Conservation (phyloP, 2,797 vertebrate species). For the Rhodeus uyekii region DNA sequence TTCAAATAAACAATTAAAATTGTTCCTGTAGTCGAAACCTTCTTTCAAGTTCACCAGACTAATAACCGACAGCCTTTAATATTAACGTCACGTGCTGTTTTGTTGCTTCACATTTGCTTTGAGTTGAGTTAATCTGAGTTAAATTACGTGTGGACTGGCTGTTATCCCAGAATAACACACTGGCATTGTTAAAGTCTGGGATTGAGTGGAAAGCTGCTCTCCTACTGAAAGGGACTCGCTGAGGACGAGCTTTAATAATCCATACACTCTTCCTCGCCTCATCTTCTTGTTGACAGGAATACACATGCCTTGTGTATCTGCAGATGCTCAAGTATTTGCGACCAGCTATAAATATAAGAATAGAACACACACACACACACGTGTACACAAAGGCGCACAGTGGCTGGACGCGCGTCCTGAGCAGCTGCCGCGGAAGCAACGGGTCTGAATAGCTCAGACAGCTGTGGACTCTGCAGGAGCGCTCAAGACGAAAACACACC, state of each 20-base stretch:
- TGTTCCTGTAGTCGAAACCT: background rate
- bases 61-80: background rate
- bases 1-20: background rate
- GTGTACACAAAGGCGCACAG: constrained; percentile 18
- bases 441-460: constrained; percentile 69
- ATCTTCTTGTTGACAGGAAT: constrained; percentile 59
- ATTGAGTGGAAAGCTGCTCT: constrained; percentile 4
- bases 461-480: constrained; percentile 70
- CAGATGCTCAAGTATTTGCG: constrained; percentile 23
- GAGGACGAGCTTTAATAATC: background rate
- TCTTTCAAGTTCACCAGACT: background rate
- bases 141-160: constrained; percentile 4
- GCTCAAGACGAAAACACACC: background rate
- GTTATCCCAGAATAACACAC: background rate
- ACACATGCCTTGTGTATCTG: constrained; percentile 24
- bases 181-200: background rate
- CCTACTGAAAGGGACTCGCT: background rate
- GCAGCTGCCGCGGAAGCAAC: constrained; percentile 69
- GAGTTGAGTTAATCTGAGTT: constrained; percentile 14
- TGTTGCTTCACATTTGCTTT: constrained; percentile 4
- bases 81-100: background rate
- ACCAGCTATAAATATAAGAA: constrained; percentile 39
- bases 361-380: constrained; percentile 33
- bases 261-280: background rate
- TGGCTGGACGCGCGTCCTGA: constrained; percentile 48